These are phyloP conservation scores for Drosophila robusta DNA, from an alignment of 2,888 invertebrate genomes.

Conservation along the genomic window DNA sequence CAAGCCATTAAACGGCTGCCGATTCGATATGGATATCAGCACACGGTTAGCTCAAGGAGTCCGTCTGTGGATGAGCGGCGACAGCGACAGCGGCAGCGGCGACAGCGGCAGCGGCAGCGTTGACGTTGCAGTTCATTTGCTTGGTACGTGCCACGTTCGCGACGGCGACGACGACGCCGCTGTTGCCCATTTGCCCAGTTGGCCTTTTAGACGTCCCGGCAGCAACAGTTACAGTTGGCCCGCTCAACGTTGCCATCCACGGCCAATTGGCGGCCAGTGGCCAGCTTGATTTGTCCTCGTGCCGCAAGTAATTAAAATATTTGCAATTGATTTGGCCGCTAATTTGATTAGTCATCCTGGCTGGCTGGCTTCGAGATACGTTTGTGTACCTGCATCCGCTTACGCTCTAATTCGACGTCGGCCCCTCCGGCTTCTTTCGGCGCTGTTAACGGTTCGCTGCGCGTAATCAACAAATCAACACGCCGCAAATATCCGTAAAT, in stretches of 20 bases:
- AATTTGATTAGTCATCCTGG: constrained; percentile 44
- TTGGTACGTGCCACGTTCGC: constrained; percentile 40
- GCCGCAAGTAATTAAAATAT: constrained; percentile 47
- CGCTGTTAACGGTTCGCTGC: constrained; percentile 34
- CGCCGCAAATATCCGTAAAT: constrained; percentile 50
- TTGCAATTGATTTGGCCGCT: constrained; percentile 43
- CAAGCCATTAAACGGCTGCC: constrained; percentile 24
- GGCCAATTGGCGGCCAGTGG: constrained; percentile 7
- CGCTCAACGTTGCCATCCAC: constrained; percentile 5
- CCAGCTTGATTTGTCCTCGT: neutral
- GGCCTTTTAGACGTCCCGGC: constrained; percentile 17
- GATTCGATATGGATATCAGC: constrained; percentile 36
- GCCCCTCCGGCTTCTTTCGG: neutral
- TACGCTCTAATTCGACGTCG: constrained; percentile 30
- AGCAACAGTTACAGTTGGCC: constrained; percentile 24
- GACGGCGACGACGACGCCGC: neutral
- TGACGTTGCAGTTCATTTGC: constrained; percentile 60
- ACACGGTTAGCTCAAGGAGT: constrained; percentile 3
- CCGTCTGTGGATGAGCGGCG: too few relatives aligned
- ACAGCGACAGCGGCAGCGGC: too few relatives aligned
- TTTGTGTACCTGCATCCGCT: constrained; percentile 12
- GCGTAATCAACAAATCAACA: constrained; percentile 51
- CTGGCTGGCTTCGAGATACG: constrained; percentile 11
- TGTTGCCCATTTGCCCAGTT: constrained; percentile 20
- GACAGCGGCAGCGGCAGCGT: too few relatives aligned